Conservation (phyloP, 2,888 invertebrate genomes). For the Cylindroiulus punctatus region DNA sequence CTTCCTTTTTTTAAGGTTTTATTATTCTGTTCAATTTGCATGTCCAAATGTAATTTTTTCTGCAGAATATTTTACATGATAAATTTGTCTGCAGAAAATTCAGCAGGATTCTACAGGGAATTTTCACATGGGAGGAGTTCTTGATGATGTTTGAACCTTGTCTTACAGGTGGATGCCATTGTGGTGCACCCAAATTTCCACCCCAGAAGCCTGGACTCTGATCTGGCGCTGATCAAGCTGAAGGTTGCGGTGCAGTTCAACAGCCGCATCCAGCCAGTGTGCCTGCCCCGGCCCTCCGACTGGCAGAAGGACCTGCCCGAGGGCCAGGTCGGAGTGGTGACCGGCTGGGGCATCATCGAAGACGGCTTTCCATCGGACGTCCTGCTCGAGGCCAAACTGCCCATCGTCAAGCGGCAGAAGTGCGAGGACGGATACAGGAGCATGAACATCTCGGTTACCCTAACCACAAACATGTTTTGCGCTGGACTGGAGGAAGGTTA, state of each 20-base stretch:
- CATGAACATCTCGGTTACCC: conserved; percentile 38
- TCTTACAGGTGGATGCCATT: conserved; percentile 59
- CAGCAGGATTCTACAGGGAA: too few species aligned
- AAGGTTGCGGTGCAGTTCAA: conserved; percentile 58
- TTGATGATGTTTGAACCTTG: neutral
- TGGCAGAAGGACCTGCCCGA: conserved; percentile 58
- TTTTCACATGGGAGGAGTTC: too few species aligned
- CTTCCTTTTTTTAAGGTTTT: too few species aligned
- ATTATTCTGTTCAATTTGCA: too few species aligned
- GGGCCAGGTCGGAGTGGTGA: conserved; percentile 59
- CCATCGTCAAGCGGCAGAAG: conserved; percentile 58
- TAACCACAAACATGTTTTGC: conserved; percentile 57
- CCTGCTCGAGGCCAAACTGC: conserved; percentile 59
- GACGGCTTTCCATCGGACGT: conserved; percentile 58
- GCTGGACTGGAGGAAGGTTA: conserved; percentile 54
- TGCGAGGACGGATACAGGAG: conserved; percentile 59
- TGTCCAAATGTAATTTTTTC: too few species aligned
- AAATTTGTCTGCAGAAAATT: too few species aligned
- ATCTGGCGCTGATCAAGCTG: conserved; percentile 59
- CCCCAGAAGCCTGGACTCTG: conserved; percentile 59
- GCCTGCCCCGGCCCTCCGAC: conserved; percentile 57
- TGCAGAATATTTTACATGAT: too few species aligned
- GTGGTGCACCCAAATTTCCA: conserved; percentile 60
- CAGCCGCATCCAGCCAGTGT: conserved; percentile 59
- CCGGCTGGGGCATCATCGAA: conserved; percentile 60